phyloP scores from a whole-genome alignment of 1,140 invertebrate species.

The Scaptomyza graminum region DNA sequence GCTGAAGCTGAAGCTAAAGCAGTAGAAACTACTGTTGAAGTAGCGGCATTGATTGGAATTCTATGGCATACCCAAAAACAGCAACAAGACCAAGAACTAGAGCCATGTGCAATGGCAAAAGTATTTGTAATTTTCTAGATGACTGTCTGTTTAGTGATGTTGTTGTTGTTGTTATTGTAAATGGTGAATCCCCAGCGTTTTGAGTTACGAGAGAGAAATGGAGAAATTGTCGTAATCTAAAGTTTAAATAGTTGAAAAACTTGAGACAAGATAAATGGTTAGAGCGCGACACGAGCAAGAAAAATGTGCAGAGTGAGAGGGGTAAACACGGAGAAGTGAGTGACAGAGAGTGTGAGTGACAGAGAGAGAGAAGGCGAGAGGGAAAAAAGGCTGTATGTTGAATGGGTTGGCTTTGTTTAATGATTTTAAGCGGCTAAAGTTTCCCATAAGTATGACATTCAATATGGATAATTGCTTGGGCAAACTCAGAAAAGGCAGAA shows the following conservation, averaged over 20 bases:
- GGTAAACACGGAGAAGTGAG: not conserved
- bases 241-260: conserved; percentile 69
- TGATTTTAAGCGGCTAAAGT: conserved; percentile 43
- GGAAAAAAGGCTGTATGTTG: not conserved
- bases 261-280: conserved; percentile 66
- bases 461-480: conserved; percentile 36
- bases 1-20: conserved; percentile 1
- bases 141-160: conserved; percentile 53
- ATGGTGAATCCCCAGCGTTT: conserved; percentile 52
- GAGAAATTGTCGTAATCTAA: conserved; percentile 77
- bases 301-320: conserved; percentile 12
- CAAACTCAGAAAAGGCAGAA: too few species aligned
- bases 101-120: conserved; percentile 61
- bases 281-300: conserved; percentile 40
- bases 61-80: conserved; percentile 30
- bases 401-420: conserved; percentile 29
- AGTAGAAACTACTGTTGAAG: conserved; percentile 56
- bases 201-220: conserved; percentile 55
- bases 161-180: conserved; percentile 35
- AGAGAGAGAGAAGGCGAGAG: not conserved
- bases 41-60: conserved; percentile 55
- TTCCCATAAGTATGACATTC: conserved; percentile 35
- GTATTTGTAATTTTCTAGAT: conserved; percentile 77
- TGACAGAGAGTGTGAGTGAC: not conserved
- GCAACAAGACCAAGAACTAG: conserved; percentile 16